Percentiles rank a stretch among this genome's conserved stretches.
phyloP scores from a whole-genome alignment of 2,888 invertebrate genomes.

The Synergus laeviventris region DNA sequence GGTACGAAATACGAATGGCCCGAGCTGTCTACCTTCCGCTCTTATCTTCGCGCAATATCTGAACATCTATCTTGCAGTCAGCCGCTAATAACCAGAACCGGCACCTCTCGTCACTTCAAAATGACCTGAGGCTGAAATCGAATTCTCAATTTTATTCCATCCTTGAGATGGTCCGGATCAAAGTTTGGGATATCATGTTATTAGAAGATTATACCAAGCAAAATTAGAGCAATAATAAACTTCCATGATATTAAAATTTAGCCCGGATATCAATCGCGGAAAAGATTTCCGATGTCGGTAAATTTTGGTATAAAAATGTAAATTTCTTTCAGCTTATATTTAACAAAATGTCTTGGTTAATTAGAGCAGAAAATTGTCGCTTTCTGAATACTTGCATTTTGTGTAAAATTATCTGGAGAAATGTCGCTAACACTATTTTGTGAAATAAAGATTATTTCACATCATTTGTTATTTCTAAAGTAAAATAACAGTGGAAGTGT shows the following conservation, averaged over 20 bases:
- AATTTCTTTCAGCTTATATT: too few relatives aligned
- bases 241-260: too few relatives aligned
- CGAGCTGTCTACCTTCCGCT: constrained; percentile 55
- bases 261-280: too few relatives aligned
- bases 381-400: too few relatives aligned
- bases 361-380: too few relatives aligned
- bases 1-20: constrained; percentile 60
- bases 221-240: too few relatives aligned
- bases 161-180: constrained; percentile 12
- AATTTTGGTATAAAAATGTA: too few relatives aligned
- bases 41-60: constrained; percentile 69
- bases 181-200: background rate
- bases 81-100: constrained; percentile 54
- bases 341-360: too few relatives aligned
- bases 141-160: constrained; percentile 25
- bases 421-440: background rate
- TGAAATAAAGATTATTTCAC: background rate
- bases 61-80: constrained; percentile 59
- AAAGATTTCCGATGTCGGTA: too few relatives aligned
- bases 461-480: background rate
- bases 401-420: background rate
- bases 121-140: constrained; percentile 30
- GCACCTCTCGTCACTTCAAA: constrained; percentile 46
- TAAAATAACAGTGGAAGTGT: background rate
- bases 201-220: background rate